Evolutionary conservation across 2,797 vertebrate species (phyloP).

Genomic region (Monodelphis domestica): DNA sequence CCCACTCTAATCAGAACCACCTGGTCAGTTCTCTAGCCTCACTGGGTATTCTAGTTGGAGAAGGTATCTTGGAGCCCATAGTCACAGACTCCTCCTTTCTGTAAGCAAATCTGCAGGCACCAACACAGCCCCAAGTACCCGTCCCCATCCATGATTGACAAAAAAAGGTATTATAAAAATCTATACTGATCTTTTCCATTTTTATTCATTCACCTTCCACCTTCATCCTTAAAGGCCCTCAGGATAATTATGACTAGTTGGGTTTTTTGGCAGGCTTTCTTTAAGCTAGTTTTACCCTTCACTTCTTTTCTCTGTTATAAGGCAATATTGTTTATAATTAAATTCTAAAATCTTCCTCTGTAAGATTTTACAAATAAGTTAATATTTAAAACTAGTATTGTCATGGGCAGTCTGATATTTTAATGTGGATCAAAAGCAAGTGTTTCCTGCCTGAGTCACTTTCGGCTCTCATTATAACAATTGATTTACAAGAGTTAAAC

Average conservation of each 20-base stretch:
- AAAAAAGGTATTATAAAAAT: not conserved
- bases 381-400: not conserved
- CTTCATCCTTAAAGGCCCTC: not conserved
- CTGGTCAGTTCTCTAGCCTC: not conserved
- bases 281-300: not conserved
- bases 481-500: not conserved
- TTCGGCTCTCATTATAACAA: not conserved
- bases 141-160: not conserved
- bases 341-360: not conserved
- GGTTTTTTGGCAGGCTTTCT: not conserved
- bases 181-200: not conserved
- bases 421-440: not conserved
- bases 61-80: not conserved
- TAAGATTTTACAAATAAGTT: not conserved
- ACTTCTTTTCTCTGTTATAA: not conserved
- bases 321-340: not conserved
- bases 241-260: not conserved
- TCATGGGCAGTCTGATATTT: not conserved
- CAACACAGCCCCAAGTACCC: not conserved
- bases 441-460: not conserved
- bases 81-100: not conserved
- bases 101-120: not conserved
- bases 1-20: not conserved
- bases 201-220: not conserved
- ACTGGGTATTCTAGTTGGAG: not conserved